Base-by-base conservation (phyloP, 1,140 invertebrate genomes). In the Galleria mellonella region DNA sequence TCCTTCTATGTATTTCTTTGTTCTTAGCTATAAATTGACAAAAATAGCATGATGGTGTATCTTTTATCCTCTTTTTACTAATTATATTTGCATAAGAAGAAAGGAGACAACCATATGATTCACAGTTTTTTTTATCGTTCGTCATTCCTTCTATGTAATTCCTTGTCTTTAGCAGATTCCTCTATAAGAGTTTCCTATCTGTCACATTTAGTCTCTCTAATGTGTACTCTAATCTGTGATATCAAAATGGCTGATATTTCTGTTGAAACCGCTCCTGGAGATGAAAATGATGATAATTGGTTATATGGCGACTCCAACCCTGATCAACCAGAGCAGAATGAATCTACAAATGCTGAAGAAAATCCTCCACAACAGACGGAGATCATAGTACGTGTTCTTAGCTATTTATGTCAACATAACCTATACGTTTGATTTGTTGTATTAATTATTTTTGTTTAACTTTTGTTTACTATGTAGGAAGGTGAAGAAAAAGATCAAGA, bases 261-360 rank as follows among this genome's bases (percentile, higher is more conserved):
- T 32, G 55, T 79, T 29, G 77, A 81, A 55, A 46, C 70, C 2
- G 58, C 73, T 36, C 78, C 86, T 48, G 89, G 89, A 43, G 91
- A 92, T 62, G 90, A 92, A 69, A 93, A 91, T 64, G 92, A 93
- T 74, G 92, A 93, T 83, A 91, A 89, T 63, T 93, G 92, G 92
- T 85, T 93, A 32, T 93, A 93, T 51, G 92, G 92, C 15, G 92
- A 92, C 58, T 88, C 87, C 2, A 84, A 77, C 59, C 72, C 72
- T 14, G 88, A 89, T 47, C 82, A 78, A 28, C 65, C 60, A 32
- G 60, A 66, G 33, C 78, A 74, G 41, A 65, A 79, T 51, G 53
- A 61, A 27, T n/a, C 14, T 2, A 9, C 47, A 17, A 62, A 70
- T 36, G 54, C 47, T 32, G 44, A 14, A 29, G 69, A 75, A 40